Conservation (phyloP, 2,888 invertebrate genomes). For the Drosophila bunnanda region DNA sequence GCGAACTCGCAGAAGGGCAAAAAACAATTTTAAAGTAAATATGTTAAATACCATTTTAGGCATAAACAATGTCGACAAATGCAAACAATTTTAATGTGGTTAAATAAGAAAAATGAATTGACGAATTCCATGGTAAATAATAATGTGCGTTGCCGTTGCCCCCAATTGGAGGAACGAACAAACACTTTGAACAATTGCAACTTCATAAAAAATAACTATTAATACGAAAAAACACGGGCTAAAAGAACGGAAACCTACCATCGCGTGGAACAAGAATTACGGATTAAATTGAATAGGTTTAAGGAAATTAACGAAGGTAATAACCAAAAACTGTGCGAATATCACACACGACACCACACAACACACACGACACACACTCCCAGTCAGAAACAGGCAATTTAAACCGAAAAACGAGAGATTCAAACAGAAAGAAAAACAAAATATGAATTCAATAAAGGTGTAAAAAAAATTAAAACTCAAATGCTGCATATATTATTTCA, state of each 20-base stretch:
- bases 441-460: slow-evolving; percentile 63
- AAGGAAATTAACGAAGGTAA: slow-evolving; percentile 39
- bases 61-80: slow-evolving; percentile 49
- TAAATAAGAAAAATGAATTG: slow-evolving; percentile 48
- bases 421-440: slow-evolving; percentile 32
- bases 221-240: slow-evolving; percentile 25
- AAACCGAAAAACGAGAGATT: slow-evolving; percentile 23
- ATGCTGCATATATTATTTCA: slow-evolving; percentile 13
- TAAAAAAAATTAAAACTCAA: slow-evolving; percentile 49
- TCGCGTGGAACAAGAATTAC: slow-evolving; percentile 43
- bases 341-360: slow-evolving; percentile 7
- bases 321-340: slow-evolving; percentile 20
- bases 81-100: slow-evolving; percentile 64
- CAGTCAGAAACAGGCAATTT: slow-evolving; percentile 19
- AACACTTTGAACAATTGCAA: slow-evolving; percentile 46
- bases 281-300: slow-evolving; percentile 45
- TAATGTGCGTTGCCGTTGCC: slow-evolving; percentile 19
- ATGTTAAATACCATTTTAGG: slow-evolving; percentile 62
- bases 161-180: slow-evolving; percentile 8
- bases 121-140: slow-evolving; percentile 28
- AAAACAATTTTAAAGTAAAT: slow-evolving; percentile 64
- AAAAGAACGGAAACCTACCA: slow-evolving; percentile 35
- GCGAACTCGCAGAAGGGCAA: slow-evolving; percentile 1
- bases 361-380: slow-evolving; percentile 4
- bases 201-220: slow-evolving; percentile 34